Evolutionary conservation across 2,797 vertebrate genomes (phyloP).

Genomic region (Australoheros facetus): DNA sequence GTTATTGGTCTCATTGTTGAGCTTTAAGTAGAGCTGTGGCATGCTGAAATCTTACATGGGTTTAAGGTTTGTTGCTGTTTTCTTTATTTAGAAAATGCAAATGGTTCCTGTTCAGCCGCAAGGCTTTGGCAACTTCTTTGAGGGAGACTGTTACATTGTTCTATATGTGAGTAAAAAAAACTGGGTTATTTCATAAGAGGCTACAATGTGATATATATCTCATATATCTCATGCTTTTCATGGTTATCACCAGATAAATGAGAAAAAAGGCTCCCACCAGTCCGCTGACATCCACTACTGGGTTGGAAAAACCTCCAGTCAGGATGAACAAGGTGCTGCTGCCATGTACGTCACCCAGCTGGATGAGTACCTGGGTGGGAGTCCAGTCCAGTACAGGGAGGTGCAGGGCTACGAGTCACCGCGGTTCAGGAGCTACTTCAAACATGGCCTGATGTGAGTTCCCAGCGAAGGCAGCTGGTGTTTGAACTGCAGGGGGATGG

Average conservation of each 20-base stretch:
- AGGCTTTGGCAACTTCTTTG: slow-evolving; percentile 89
- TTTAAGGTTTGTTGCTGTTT: slow-evolving; percentile 1
- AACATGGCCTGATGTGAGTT: slow-evolving; percentile 89
- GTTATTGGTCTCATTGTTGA: background rate
- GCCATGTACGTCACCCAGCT: slow-evolving; percentile 87
- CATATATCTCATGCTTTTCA: background rate
- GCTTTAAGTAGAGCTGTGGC: background rate
- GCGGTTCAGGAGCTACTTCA: slow-evolving; percentile 91
- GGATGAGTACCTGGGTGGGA: slow-evolving; percentile 83
- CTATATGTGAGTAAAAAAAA: slow-evolving; percentile 82
- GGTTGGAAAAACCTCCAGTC: slow-evolving; percentile 86
- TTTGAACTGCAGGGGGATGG: background rate
- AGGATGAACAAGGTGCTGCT: slow-evolving; percentile 89
- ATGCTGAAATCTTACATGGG: slow-evolving; percentile 2
- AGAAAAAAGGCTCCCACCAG: slow-evolving; percentile 64
- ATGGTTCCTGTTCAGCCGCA: slow-evolving; percentile 85
- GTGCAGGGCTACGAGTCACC: slow-evolving; percentile 86
- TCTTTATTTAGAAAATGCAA: slow-evolving; percentile 85
- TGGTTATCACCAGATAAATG: slow-evolving; percentile 46
- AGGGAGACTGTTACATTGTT: slow-evolving; percentile 92
- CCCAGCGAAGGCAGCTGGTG: background rate
- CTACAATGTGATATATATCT: background rate
- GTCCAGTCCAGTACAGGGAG: slow-evolving; percentile 88
- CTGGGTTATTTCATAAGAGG: slow-evolving; percentile 23
- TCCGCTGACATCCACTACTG: slow-evolving; percentile 88